Evolutionary conservation across 2,797 vertebrate genomes (phyloP).

Genomic region (Oreonectes daqikongensis): DNA sequence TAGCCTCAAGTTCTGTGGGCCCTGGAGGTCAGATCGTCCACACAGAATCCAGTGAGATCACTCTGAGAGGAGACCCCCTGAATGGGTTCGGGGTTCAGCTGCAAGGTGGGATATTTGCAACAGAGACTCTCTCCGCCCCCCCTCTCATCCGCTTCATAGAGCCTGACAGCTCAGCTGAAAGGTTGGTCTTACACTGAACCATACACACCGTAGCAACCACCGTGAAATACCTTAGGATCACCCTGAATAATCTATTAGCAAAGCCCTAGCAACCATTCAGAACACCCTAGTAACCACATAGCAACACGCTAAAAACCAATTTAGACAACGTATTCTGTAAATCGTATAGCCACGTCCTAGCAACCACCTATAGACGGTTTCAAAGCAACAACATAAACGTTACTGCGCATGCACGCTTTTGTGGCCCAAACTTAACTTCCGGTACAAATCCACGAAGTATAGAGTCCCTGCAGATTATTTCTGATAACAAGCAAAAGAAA

Average conservation of each 20-base stretch:
- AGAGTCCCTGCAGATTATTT: too few species aligned
- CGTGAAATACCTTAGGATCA: too few species aligned
- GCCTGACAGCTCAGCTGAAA: conserved; percentile 95
- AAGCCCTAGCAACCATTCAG: background rate
- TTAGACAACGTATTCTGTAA: too few species aligned
- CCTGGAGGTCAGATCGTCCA: conserved; percentile 95
- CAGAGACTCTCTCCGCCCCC: conserved; percentile 90
- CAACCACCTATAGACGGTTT: too few species aligned
- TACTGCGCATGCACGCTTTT: too few species aligned
- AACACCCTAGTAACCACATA: background rate
- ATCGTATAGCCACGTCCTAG: too few species aligned
- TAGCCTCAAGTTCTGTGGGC: conserved; percentile 93
- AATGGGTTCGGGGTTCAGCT: conserved; percentile 96
- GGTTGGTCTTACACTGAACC: conserved; percentile 73
- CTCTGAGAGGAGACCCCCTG: conserved; percentile 88
- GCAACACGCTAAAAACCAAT: too few species aligned
- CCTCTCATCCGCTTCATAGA: conserved; percentile 94
- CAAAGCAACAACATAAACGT: too few species aligned
- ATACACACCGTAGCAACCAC: background rate
- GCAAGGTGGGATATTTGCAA: conserved; percentile 95
- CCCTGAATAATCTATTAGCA: too few species aligned
- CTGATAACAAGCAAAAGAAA: too few species aligned
- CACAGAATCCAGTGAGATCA: conserved; percentile 88
- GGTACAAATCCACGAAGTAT: too few species aligned
- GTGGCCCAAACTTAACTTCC: too few species aligned